Evolutionary conservation across 2,113 vertebrate genomes (phyloP).

Genomic region (Neofelis nebulosa): DNA sequence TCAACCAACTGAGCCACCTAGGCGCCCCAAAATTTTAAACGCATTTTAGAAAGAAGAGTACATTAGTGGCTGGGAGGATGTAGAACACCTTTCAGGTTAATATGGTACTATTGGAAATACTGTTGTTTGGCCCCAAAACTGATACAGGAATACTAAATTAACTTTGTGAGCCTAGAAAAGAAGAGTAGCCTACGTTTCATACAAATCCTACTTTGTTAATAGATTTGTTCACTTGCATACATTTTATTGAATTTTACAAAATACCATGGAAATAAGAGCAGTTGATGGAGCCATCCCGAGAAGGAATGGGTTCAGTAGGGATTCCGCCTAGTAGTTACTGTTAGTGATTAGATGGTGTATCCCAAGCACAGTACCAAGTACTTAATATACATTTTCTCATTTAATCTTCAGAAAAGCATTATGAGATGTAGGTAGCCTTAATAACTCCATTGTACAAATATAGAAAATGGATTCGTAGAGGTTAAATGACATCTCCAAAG

Average conservation of each 20-base stretch:
- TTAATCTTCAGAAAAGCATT: slow-evolving; percentile 39
- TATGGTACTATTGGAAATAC: not conserved
- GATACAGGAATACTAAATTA: slow-evolving; percentile 25
- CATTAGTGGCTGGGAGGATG: not conserved
- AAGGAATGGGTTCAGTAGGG: not conserved
- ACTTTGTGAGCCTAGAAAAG: slow-evolving; percentile 1
- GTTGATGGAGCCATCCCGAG: not conserved
- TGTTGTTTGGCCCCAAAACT: not conserved
- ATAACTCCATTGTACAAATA: slow-evolving; percentile 7
- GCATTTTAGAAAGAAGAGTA: slow-evolving; percentile 31
- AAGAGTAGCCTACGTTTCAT: not conserved
- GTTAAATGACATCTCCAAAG: slow-evolving; percentile 18
- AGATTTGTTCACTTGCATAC: slow-evolving; percentile 16
- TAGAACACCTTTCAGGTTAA: not conserved
- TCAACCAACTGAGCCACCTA: too few relatives aligned
- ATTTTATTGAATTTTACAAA: slow-evolving; percentile 28
- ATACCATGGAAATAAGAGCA: not conserved
- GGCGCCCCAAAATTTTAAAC: not conserved
- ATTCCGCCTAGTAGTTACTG: not conserved
- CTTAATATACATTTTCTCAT: slow-evolving; percentile 10
- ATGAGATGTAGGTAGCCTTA: not conserved
- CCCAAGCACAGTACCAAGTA: not conserved
- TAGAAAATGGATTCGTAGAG: slow-evolving; percentile 8
- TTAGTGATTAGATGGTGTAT: not conserved
- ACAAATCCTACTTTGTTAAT: not conserved